Evolutionary conservation across 1,140 invertebrate genomes (phyloP).

Genomic region (Anastrepha ludens): DNA sequence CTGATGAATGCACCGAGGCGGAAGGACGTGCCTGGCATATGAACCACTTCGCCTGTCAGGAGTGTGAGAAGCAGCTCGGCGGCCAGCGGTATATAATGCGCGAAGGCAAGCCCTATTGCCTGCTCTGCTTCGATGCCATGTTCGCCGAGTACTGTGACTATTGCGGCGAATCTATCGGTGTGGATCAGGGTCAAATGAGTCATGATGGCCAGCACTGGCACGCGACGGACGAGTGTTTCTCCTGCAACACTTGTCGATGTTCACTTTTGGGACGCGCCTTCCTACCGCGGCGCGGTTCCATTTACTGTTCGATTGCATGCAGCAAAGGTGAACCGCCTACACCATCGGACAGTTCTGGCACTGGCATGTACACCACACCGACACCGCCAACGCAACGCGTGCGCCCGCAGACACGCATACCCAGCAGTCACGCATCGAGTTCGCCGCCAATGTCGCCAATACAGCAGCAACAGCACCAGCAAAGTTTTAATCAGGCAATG

Average conservation of each 20-base stretch:
- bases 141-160: slow-evolving; percentile 98
- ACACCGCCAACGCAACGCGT: slow-evolving; percentile 77
- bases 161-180: slow-evolving; percentile 95
- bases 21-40: slow-evolving; percentile 99
- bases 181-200: slow-evolving; percentile 98
- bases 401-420: slow-evolving; percentile 67
- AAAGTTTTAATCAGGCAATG: slow-evolving; percentile 72
- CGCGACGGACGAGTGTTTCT: slow-evolving; percentile 95
- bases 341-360: slow-evolving; percentile 84
- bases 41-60: slow-evolving; percentile 97
- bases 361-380: slow-evolving; percentile 74
- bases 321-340: slow-evolving; percentile 91
- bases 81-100: slow-evolving; percentile 98
- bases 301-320: slow-evolving; percentile 96
- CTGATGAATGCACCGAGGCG: slow-evolving; percentile 98
- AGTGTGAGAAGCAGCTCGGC: slow-evolving; percentile 95
- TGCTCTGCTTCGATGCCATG: slow-evolving; percentile 95
- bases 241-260: slow-evolving; percentile 92
- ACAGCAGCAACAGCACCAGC: slow-evolving; percentile 71
- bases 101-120: slow-evolving; percentile 94
- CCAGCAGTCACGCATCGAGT: slow-evolving; percentile 71
- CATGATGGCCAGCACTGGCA: slow-evolving; percentile 99
- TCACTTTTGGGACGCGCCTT: slow-evolving; percentile 96
- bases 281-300: slow-evolving; percentile 92
- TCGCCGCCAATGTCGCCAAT: slow-evolving; percentile 72